Percentiles rank a stretch among this genome's conserved stretches.
phyloP scores from a whole-genome alignment of 2,888 invertebrate genomes.

The Lamproptera curius region DNA sequence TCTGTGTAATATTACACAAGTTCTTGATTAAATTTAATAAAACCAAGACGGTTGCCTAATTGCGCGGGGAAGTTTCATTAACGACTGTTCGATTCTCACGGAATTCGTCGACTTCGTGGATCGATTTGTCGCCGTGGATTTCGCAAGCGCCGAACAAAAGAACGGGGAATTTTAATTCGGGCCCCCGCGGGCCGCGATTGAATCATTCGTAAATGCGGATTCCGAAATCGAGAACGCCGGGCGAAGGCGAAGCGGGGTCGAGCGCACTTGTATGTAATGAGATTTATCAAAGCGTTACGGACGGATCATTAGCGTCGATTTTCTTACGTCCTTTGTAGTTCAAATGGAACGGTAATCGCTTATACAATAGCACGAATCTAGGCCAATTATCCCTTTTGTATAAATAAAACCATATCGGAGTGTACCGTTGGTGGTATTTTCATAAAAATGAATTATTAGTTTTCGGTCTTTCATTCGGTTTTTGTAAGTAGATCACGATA shows the following conservation, averaged over 20 bases:
- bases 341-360: constrained; percentile 13
- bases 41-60: constrained; percentile 75
- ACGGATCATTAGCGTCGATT: constrained; percentile 43
- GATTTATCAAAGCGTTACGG: constrained; percentile 58
- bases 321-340: constrained; percentile 48
- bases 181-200: constrained; percentile 40
- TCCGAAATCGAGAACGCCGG: constrained; percentile 45
- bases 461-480: no score
- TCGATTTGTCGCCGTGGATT: constrained; percentile 44
- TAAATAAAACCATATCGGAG: constrained; percentile 3
- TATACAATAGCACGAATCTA: constrained; percentile 6
- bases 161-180: constrained; percentile 42
- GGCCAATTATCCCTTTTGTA: constrained; percentile 1
- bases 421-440: background rate
- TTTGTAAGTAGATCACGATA: no score
- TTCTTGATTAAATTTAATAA: constrained; percentile 79
- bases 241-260: constrained; percentile 37
- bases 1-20: constrained; percentile 77
- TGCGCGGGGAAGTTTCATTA: constrained; percentile 71
- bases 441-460: no score
- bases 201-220: constrained; percentile 53
- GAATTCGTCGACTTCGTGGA: constrained; percentile 50
- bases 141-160: constrained; percentile 36
- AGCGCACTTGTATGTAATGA: constrained; percentile 51
- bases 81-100: constrained; percentile 70